A percentile compares a stretch with the other conserved stretches of the same genome.
These are phyloP conservation scores for Melipona beecheii DNA, from an alignment of 2,888 invertebrate genomes.

Conservation along the genomic window DNA sequence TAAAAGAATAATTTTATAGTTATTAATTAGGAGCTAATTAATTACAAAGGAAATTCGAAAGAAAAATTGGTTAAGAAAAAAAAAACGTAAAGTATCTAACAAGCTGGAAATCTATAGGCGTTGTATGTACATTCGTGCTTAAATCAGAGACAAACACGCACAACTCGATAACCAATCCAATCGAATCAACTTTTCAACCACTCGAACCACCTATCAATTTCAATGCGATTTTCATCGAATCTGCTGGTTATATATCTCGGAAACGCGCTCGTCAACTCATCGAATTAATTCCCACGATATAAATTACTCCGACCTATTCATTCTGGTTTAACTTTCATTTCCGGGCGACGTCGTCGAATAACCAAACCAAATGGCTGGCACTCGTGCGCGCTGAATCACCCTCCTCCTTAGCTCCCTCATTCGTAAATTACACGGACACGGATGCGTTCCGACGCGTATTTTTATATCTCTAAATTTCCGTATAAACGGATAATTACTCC, in stretches of 20 bases:
- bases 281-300: conserved; percentile 28
- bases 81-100: background rate
- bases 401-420: background rate
- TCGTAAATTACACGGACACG: background rate
- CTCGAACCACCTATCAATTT: background rate
- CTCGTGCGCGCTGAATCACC: background rate
- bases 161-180: background rate
- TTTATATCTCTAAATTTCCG: too few relatives aligned
- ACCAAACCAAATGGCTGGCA: background rate
- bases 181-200: conserved; percentile 10
- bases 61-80: too few relatives aligned
- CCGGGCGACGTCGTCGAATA: background rate
- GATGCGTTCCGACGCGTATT: too few relatives aligned
- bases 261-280: conserved; percentile 7
- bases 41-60: too few relatives aligned
- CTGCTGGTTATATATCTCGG: background rate
- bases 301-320: conserved; percentile 19
- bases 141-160: background rate
- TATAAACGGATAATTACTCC: too few relatives aligned
- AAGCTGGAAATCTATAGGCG: background rate
- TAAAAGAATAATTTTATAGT: too few relatives aligned
- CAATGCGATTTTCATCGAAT: conserved; percentile 8
- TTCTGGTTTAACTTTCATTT: background rate
- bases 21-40: too few relatives aligned
- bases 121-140: too few relatives aligned